These are phyloP conservation scores for Linyphia triangularis DNA, from an alignment of 2,888 invertebrate species.

Conservation along the genomic window DNA sequence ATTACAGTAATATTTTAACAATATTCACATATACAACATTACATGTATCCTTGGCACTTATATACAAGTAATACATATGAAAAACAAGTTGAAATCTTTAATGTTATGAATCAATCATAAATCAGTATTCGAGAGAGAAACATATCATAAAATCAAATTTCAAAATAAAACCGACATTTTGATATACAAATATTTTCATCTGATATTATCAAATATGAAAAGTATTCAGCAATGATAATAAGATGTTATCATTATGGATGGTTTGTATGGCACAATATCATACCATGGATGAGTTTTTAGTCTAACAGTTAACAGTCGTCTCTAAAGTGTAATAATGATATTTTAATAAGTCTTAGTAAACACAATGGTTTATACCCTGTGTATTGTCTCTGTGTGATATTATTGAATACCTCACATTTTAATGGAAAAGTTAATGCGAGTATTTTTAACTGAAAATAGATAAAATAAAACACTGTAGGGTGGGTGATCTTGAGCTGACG, in stretches of 20 bases:
- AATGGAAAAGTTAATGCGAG: neutral
- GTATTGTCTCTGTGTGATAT: neutral
- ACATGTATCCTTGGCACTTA: conserved; percentile 61
- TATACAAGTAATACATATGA: conserved; percentile 54
- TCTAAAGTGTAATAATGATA: conserved; percentile 39
- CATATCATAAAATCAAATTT: no score
- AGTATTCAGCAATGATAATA: conserved; percentile 11
- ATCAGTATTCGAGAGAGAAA: no score
- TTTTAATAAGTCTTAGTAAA: conserved; percentile 25
- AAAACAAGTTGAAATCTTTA: conserved; percentile 9
- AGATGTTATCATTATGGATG: conserved; percentile 42
- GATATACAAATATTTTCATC: conserved; percentile 9
- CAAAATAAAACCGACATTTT: no score
- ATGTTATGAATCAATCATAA: neutral
- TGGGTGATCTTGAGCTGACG: conserved; percentile 17
- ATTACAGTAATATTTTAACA: conserved; percentile 37
- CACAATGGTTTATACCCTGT: neutral
- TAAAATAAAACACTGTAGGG: neutral
- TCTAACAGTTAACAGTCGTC: conserved; percentile 46
- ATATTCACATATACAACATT: conserved; percentile 48
- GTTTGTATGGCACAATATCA: conserved; percentile 39
- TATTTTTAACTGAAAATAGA: neutral
- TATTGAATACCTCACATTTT: neutral
- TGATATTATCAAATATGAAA: conserved; percentile 27
- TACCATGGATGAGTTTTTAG: conserved; percentile 27